A percentile compares a stretch with the other conserved stretches of the same genome.
Conservation (phyloP, 2,797 vertebrate species). For the Artibeus jamaicensis region DNA sequence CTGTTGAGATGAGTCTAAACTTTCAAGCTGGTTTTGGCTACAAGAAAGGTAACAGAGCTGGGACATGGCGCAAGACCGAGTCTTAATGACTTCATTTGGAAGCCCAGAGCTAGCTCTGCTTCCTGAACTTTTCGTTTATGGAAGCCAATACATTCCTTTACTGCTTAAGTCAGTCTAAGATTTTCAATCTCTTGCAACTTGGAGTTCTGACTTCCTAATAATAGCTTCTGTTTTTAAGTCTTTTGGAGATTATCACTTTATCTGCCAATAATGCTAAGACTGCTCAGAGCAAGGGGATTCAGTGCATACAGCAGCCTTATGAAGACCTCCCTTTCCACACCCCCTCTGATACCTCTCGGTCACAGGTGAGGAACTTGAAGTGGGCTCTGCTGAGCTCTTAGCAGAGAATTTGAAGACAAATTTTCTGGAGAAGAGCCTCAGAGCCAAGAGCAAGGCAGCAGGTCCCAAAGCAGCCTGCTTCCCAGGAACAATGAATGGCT, state of each 20-base stretch:
- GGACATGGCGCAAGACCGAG: not conserved
- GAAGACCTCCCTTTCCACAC: not conserved
- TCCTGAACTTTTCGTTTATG: not conserved
- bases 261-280: not conserved
- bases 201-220: not conserved
- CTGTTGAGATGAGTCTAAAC: not conserved
- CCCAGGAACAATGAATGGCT: not conserved
- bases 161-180: not conserved
- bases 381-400: not conserved
- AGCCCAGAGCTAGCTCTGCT: not conserved
- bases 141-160: constrained; percentile 18
- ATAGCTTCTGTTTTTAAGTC: not conserved
- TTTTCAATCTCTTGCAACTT: not conserved
- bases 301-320: not conserved
- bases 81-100: constrained; percentile 20
- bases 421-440: not conserved
- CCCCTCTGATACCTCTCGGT: not conserved
- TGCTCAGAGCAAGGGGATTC: not conserved
- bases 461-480: not conserved
- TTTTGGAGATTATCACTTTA: not conserved
- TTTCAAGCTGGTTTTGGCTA: constrained; percentile 18
- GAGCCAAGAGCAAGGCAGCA: not conserved
- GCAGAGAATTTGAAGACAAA: not conserved
- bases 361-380: not conserved
- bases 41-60: not conserved